Base-by-base conservation (phyloP, 2,113 vertebrate genomes). In the Nestor notabilis region DNA sequence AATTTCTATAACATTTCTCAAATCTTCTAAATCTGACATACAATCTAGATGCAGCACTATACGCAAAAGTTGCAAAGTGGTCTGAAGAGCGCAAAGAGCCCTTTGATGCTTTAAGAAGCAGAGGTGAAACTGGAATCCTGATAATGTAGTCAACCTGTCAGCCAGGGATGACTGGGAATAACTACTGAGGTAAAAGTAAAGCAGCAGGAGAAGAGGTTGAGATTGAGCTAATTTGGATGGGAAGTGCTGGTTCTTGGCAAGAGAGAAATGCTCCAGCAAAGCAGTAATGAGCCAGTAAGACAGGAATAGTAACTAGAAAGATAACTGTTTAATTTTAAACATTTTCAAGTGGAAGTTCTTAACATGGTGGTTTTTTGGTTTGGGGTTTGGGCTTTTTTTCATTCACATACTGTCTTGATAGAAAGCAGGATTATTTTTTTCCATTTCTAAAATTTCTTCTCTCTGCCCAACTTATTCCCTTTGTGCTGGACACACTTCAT, bases 381-480 rank as follows among this genome's bases (percentile, higher is more conserved):
- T 58, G 20, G 33, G 33, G 20, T 10, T 16, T 27, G 10, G 23
- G 1, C 19, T 33, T 37, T 61, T 81, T 52, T 8, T 15, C 29
- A 11, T 41, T 52, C 21, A 39, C 6, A 19, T 27, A 27, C 1
- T 25, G 5, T 47, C 72, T 69, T 56, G 29, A 11, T 37, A 58
- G 15, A 80, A 93, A 86, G 5, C 3, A 78, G 53, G 5, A 24
- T 2, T 7, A 0, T 1, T 61, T 23, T 46, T 49, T 21, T 4
- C 9, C 6, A 24, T 58, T 83, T 78, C 75, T 4, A 14, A 44
- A 46, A 27, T 56, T 65, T 75, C 21, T 3, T 63, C 4, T 75
- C 17, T 64, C 17, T 25, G 1, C 3, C 12, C 9, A 50, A 9
- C 2, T 37, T 71, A 63, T 85, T 58, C 9, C 5, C 9, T 55